Evolutionary conservation across 2,888 invertebrate species (phyloP), one percentile per base, ranked within the genome.

Genomic region (Cosmopolites sordidus): DNA sequence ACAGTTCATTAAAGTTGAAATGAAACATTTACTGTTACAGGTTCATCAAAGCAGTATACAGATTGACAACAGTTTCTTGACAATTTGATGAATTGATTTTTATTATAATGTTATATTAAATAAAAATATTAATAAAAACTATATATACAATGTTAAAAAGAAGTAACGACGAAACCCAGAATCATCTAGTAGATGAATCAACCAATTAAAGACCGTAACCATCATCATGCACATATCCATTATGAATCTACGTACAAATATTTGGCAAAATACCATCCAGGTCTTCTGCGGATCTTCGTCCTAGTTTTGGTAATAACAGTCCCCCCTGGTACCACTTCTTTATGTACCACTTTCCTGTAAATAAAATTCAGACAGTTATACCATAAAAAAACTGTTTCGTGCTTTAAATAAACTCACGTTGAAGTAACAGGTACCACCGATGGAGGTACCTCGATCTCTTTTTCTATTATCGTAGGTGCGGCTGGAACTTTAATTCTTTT

Each of bases 391-490:
- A 38, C 4, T 15, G 45, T 16, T 44, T 52, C 18, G 6, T 51
- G 33, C 33, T 46, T 48, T 18, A 22, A 38, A 33, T 37, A 39
- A 44, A 53, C 51, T 44, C 38, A 56, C 56, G 51, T 48, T 43
- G 49, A 52, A 14, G 57, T 56, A 12, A 60, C 50, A 16, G 59
- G 37, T 39, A 52, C 57, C 22, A 54, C 56, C 5, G 48, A 50
- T 5, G 61, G 60, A 16, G 68, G 65, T 12, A 62, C 62, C 33
- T 63, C 62, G 5, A 71, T 63, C 9, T 64, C 65, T 55, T 72
- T 71, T 54, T 73, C 72, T 11, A 72, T 64, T 16, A 73, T 60
- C 11, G 69, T 72, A 1, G 73, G 72, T 22, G 65, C 62, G 6
- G 67, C 69, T 22, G 68, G 68, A 9, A 72, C 72, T 56, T 64